Evolutionary conservation across 2,797 vertebrate species (phyloP), one percentile per base, ranked within the genome.

Genomic region (Pachyuromys duprasi): DNA sequence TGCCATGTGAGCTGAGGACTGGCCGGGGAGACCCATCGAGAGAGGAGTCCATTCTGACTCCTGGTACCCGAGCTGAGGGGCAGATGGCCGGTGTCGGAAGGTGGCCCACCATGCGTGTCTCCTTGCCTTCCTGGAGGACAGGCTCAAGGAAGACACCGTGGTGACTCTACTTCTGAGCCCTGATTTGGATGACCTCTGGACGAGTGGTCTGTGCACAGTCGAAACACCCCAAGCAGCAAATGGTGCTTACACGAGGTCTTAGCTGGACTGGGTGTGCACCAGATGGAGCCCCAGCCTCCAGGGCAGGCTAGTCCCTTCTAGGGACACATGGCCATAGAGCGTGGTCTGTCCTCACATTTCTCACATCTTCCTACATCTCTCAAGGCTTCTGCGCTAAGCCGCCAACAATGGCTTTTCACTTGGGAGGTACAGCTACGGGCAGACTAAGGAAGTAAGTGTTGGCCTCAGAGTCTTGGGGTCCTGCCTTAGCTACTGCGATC

Each of bases 11-110:
- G 45, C 0, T 4, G 0, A 81, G 62, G 20, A 45, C 24, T 49
- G 24, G 0, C 5, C 24, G 3, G 22, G 2, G 11, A 22, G 5
- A 70, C 33, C 45, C 49, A 79, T 28, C 0, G 1, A 31, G n/a
- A 6, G 3, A 72, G 4, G 26, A 90, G 15, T 39, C 57, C 49
- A 11, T 49, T 93, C 63, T 9, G 8, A 33, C 26, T n/a, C n/a
- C n/a, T 28, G 49, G 24, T 11, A 20, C 26, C 2, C 31, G 84
- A 84, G 45, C 14, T 22, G 1, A 55, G 2, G 0, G 67, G 67
- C 26, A 60, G 62, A 76, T 31, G n/a, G 5, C 96, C 91, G 84
- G 94, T 78, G 8, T 33, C 12, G 55, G 42, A 89, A 76, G 26
- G 36, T 45, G 2, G 5, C 70, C 70, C 28, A 84, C 15, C 1